Evolutionary conservation across 2,113 vertebrate species (phyloP).

Genomic region (Charadrius vociferus): DNA sequence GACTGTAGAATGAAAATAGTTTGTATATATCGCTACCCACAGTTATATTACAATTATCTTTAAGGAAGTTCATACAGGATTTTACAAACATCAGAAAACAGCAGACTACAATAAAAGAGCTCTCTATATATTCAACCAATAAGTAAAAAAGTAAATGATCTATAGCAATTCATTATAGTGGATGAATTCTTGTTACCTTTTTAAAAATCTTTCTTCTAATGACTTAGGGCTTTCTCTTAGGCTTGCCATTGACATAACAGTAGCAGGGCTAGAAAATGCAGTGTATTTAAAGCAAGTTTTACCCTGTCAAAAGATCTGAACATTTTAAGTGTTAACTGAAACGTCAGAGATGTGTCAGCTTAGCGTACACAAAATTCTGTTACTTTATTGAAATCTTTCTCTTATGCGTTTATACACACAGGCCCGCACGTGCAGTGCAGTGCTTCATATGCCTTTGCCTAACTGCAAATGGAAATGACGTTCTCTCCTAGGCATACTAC

Average conservation of each 20-base stretch:
- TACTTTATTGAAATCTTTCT: neutral
- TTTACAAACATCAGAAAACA: neutral
- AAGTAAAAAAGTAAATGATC: neutral
- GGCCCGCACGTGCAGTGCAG: fast-evolving
- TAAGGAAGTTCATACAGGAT: neutral
- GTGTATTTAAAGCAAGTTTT: neutral
- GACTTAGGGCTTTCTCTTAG: neutral
- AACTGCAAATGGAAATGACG: neutral
- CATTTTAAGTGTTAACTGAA: neutral
- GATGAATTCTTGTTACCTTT: neutral
- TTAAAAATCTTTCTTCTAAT: neutral
- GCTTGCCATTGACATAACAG: neutral
- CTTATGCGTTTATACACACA: fast-evolving
- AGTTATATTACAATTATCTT: neutral
- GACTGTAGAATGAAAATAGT: neutral
- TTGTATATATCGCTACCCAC: neutral
- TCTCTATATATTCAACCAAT: neutral
- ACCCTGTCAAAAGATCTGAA: neutral
- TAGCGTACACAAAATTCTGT: neutral
- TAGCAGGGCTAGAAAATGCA: neutral
- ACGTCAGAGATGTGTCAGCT: neutral
- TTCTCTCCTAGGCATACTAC: neutral
- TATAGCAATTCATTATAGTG: neutral
- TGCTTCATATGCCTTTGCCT: neutral
- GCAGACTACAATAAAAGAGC: neutral